Conservation (phyloP, 2,888 invertebrate genomes). For the Dryocosmus kuriphilus region DNA sequence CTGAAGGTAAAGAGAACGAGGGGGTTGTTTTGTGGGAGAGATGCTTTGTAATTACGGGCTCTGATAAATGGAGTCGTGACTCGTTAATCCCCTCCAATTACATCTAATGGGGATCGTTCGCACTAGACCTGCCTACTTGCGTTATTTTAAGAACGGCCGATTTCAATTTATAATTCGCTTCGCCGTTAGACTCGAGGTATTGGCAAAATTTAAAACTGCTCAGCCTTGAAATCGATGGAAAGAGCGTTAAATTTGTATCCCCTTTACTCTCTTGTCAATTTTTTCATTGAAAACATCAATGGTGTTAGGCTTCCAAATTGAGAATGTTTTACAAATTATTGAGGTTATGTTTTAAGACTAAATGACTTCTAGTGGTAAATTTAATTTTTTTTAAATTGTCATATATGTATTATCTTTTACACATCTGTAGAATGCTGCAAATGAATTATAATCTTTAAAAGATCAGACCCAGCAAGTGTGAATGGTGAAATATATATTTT, state of each 20-base stretch:
- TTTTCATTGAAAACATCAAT: too few species aligned
- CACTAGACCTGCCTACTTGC: conserved; percentile 63
- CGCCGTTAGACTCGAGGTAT: neutral
- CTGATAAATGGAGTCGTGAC: conserved; percentile 77
- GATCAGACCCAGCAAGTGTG: neutral
- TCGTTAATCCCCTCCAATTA: conserved; percentile 77
- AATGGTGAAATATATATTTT: conserved; percentile 51
- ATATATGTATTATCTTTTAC: too few species aligned
- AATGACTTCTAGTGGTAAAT: too few species aligned
- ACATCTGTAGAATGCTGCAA: neutral
- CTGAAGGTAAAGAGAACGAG: conserved; percentile 54
- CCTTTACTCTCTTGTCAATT: too few species aligned
- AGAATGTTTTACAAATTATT: too few species aligned
- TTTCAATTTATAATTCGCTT: conserved; percentile 59
- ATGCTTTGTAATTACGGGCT: conserved; percentile 75
- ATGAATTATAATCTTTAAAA: neutral
- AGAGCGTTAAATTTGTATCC: too few species aligned
- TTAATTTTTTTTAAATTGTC: too few species aligned
- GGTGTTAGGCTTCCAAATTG: too few species aligned
- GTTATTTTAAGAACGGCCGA: conserved; percentile 64
- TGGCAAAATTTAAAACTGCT: neutral
- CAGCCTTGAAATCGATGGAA: neutral
- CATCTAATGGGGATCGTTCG: conserved; percentile 71
- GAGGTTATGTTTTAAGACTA: too few species aligned
- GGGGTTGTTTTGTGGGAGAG: conserved; percentile 59